Conservation (phyloP, 2,888 invertebrate species). For the Eristalinus aeneus region DNA sequence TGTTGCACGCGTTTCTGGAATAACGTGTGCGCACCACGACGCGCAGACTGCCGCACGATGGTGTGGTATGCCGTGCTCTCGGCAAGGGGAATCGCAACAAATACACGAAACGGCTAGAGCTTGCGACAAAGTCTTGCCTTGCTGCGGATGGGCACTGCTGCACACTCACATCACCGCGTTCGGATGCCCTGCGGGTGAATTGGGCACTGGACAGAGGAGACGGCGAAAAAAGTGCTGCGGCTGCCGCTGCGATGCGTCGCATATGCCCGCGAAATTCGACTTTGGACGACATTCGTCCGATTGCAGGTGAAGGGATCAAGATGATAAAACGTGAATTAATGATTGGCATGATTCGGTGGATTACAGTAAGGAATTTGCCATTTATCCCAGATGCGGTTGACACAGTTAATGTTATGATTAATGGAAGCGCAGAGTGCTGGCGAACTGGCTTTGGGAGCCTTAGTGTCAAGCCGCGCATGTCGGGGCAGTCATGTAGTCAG, state of each 20-base stretch:
- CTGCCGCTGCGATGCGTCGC: not conserved
- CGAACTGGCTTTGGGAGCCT: not conserved
- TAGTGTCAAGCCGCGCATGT: not conserved
- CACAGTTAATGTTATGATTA: conserved; percentile 21
- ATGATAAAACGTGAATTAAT: conserved; percentile 57
- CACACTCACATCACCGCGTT: not conserved
- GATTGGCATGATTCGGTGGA: conserved; percentile 48
- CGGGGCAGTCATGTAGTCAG: not conserved
- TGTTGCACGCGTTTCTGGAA: conserved; percentile 72
- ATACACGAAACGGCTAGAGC: conserved; percentile 17
- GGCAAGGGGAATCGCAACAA: conserved; percentile 30
- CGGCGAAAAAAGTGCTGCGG: conserved; percentile 24
- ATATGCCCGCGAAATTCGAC: conserved; percentile 42
- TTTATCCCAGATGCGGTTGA: conserved; percentile 25
- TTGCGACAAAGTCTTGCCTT: conserved; percentile 46
- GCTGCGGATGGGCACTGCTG: conserved; percentile 18
- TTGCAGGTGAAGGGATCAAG: conserved; percentile 56
- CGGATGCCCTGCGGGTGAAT: conserved; percentile 49
- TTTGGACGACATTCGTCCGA: conserved; percentile 61
- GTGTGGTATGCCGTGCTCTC: not conserved
- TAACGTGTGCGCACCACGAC: conserved; percentile 58
- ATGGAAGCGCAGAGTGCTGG: not conserved
- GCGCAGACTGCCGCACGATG: not conserved
- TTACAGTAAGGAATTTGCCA: conserved; percentile 43
- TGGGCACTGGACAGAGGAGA: not conserved